Percentiles rank a stretch among this genome's conserved stretches.
phyloP scores from a whole-genome alignment of 1,140 invertebrate genomes.

The Magallana ariakensis region DNA sequence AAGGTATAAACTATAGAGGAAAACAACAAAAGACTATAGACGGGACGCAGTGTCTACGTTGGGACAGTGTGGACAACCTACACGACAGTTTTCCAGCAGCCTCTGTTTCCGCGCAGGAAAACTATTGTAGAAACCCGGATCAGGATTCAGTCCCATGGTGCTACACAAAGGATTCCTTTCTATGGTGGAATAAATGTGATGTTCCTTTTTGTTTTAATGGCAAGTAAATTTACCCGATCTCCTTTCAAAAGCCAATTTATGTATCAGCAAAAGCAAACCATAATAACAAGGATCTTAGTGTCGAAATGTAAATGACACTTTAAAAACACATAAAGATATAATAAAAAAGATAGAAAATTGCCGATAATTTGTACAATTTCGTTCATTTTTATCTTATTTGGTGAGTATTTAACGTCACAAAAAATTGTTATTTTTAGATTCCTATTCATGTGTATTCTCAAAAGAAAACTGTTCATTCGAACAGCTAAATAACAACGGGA shows the following conservation, averaged over 20 bases:
- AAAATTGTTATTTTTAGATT: neutral
- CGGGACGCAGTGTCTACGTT: slow-evolving; percentile 25
- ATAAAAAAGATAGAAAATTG: too few relatives aligned
- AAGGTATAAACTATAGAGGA: slow-evolving; percentile 38
- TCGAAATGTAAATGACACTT: neutral
- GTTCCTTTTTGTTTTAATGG: slow-evolving; percentile 39
- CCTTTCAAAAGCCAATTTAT: neutral
- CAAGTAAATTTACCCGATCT: neutral
- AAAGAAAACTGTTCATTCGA: neutral
- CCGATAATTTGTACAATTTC: too few relatives aligned
- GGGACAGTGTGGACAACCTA: neutral
- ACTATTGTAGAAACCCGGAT: slow-evolving; percentile 52
- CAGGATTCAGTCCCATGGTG: slow-evolving; percentile 19
- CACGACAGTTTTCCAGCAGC: neutral
- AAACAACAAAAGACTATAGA: neutral
- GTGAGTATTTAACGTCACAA: too few relatives aligned
- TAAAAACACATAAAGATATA: neutral
- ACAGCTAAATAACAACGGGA: neutral
- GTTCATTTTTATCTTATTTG: too few relatives aligned
- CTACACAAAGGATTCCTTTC: slow-evolving; percentile 36
- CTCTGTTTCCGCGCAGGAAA: neutral
- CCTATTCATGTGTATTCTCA: neutral
- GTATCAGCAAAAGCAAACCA: neutral
- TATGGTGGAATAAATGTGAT: slow-evolving; percentile 41
- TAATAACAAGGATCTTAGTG: neutral